Evolutionary conservation across 64 coral and sea anemone genomes (phyloP), one percentile per base, ranked within the genome.

Genomic region (Astreopora myriophthalma): DNA sequence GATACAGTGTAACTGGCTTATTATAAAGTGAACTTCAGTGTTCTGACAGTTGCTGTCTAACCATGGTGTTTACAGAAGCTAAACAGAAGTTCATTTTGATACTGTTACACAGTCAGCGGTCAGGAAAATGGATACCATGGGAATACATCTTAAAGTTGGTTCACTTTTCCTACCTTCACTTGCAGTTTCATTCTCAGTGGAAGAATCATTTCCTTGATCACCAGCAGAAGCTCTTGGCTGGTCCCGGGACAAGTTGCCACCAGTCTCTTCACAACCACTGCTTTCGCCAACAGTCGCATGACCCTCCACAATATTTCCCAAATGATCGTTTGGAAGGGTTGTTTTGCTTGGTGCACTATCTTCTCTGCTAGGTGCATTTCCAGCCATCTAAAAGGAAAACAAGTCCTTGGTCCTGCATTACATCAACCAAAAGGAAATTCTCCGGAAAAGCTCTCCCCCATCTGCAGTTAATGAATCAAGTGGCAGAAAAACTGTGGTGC

Each of bases 251-350:
- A 31, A 35, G 52, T 39, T 57, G 57, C 65, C 55, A 25, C 33
- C 3, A 37, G 79, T 83, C 16, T 83, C 79, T 23, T 11, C n/a
- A 64, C 33, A 63, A 5, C 31, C 79, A 83, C 79, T 83, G 34
- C 79, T 83, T 57, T 83, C 79, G 39, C 79, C 79, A 23, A 83
- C 55, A 64, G 79, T 83, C 79, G 65, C 55, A 9, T 38, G 55
- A 25, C 57, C 17, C 5, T 83, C 79, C 48, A 6, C 11, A 52
- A 44, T 11, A 16, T 6, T 70, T 1, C 37, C 13, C 0, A n/a
- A 48, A 22, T 0, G 76, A 22, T 34, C 35, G 26, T 2, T 3
- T 64, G 27, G 20, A 38, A 20, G 61, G 2, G 22, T 55, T 25
- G 2, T 57, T 64, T 64, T n/a, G 33, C 6, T 60, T 38, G 33